A percentile compares a stretch with the other conserved stretches of the same genome.
These are phyloP conservation scores for Marmota flaviventris DNA, from an alignment of 2,113 vertebrate species.

Conservation along the genomic window DNA sequence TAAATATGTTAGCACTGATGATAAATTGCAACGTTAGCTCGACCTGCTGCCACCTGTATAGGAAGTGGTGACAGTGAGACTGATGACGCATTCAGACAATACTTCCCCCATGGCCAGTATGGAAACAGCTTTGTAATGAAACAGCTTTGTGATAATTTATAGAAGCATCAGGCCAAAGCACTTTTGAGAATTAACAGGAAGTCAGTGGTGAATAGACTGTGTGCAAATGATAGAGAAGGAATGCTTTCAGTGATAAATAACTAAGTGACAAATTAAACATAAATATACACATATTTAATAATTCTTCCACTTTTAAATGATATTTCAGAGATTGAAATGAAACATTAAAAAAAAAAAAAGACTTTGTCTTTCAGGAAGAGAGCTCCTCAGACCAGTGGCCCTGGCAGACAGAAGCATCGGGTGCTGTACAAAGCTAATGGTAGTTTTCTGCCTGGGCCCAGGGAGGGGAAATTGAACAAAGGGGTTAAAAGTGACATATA, in stretches of 20 bases:
- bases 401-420: neutral
- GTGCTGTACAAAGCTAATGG: neutral
- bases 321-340: neutral
- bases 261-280: neutral
- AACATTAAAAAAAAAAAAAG: neutral
- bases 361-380: neutral
- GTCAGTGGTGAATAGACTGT: neutral
- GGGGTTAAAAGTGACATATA: neutral
- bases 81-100: neutral
- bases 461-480: neutral
- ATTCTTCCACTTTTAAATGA: neutral
- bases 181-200: neutral
- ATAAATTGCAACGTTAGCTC: neutral
- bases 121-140: neutral
- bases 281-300: neutral
- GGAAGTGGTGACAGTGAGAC: neutral
- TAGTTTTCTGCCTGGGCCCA: neutral
- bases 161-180: neutral
- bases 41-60: conserved; percentile 2
- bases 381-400: neutral
- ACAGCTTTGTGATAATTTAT: neutral
- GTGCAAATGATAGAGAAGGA: neutral
- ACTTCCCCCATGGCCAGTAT: neutral
- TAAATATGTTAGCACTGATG: neutral
- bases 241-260: neutral